These are phyloP conservation scores for Spodoptera frugiperda DNA, from an alignment of 1,140 invertebrate species.

Conservation along the genomic window DNA sequence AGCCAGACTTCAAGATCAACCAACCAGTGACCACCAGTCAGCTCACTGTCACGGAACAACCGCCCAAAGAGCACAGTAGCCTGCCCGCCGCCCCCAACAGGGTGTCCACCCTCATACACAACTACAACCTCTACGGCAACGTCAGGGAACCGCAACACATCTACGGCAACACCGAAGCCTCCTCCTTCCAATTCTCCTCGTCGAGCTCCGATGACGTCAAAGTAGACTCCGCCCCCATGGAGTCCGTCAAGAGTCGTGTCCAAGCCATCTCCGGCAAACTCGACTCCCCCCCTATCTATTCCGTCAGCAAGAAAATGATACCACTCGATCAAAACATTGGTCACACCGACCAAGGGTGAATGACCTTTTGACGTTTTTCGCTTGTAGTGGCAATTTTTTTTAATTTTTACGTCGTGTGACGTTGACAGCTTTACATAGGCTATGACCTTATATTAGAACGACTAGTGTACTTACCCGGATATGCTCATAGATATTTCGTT, in stretches of 20 bases:
- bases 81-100: slow-evolving; percentile 79
- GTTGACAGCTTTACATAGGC: slow-evolving; percentile 65
- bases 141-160: slow-evolving; percentile 80
- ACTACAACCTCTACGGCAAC: slow-evolving; percentile 83
- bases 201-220: slow-evolving; percentile 73
- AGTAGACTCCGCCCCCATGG: slow-evolving; percentile 73
- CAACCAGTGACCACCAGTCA: slow-evolving; percentile 82
- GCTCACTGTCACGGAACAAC: slow-evolving; percentile 54
- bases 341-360: slow-evolving; percentile 73
- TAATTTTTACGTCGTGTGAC: slow-evolving; percentile 44
- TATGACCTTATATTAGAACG: slow-evolving; percentile 57
- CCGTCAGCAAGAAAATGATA: slow-evolving; percentile 81
- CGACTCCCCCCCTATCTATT: slow-evolving; percentile 79
- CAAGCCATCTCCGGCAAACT: slow-evolving; percentile 74
- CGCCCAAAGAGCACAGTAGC: slow-evolving; percentile 78
- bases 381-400: slow-evolving; percentile 67
- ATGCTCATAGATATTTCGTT: slow-evolving; percentile 51
- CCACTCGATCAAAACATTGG: slow-evolving; percentile 68
- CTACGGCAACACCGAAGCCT: slow-evolving; percentile 79
- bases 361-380: slow-evolving; percentile 53
- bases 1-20: slow-evolving; percentile 83
- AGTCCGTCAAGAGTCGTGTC: slow-evolving; percentile 78
- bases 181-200: slow-evolving; percentile 68
- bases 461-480: slow-evolving; percentile 54
- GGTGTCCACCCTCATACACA: slow-evolving; percentile 83